These are phyloP conservation scores for Eulemur rufifrons DNA, from an alignment of 2,113 vertebrate genomes.

Conservation along the genomic window DNA sequence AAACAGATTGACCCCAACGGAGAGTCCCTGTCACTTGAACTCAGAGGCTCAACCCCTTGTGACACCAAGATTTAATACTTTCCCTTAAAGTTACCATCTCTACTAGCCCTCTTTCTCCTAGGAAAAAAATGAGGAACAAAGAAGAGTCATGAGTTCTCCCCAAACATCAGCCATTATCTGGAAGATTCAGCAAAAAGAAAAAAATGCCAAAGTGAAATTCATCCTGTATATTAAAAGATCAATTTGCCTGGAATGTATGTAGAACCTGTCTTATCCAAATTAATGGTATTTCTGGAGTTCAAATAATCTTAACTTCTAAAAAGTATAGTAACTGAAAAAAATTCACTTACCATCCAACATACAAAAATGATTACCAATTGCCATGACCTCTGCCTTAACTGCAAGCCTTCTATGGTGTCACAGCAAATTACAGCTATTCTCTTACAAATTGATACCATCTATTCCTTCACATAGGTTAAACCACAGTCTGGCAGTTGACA, in stretches of 20 bases:
- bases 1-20: background rate
- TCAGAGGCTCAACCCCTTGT: background rate
- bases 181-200: background rate
- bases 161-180: background rate
- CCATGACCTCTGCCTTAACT: background rate
- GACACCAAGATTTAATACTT: background rate
- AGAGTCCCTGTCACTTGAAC: background rate
- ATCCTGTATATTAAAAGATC: background rate
- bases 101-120: background rate
- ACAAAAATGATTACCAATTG: background rate
- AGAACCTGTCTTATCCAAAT: background rate
- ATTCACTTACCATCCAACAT: background rate
- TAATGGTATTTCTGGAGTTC: background rate
- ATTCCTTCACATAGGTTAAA: background rate
- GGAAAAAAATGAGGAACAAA: background rate
- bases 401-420: background rate
- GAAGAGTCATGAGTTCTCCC: background rate
- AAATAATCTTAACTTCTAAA: background rate
- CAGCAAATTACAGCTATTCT: background rate
- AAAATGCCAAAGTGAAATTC: background rate
- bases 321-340: background rate
- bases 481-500: background rate
- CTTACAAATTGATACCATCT: background rate
- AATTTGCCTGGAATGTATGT: background rate
- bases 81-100: background rate